These are phyloP conservation scores for Suricata suricatta DNA, from an alignment of 2,113 vertebrate genomes.

Conservation along the genomic window DNA sequence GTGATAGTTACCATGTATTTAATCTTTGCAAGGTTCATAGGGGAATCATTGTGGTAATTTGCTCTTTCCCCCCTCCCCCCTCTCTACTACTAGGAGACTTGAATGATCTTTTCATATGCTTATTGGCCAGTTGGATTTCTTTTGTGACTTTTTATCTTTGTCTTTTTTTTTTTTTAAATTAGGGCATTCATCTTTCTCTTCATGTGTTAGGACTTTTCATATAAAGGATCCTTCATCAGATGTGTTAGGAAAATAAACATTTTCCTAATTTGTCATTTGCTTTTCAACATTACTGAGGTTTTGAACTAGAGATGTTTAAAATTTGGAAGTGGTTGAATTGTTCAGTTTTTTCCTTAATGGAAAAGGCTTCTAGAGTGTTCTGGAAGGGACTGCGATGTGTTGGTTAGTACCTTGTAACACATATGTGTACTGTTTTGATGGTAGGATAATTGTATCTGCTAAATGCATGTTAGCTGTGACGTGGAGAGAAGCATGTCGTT, in stretches of 20 bases:
- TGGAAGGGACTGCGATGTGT: neutral
- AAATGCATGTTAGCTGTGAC: neutral
- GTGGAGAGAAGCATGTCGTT: fast-evolving
- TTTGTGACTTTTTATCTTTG: neutral
- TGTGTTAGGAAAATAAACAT: neutral
- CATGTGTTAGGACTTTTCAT: neutral
- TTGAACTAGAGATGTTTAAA: neutral
- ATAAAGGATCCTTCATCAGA: neutral
- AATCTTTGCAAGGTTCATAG: neutral
- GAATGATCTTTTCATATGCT: neutral
- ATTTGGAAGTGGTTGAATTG: neutral
- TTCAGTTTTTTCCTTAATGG: neutral
- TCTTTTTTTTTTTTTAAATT: neutral
- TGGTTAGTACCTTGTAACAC: no score
- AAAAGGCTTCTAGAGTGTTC: neutral
- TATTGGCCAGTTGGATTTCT: neutral
- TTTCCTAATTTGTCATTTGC: neutral
- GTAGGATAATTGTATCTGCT: fast-evolving
- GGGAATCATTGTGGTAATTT: neutral
- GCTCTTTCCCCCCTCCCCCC: fast-evolving
- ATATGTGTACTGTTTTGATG: neutral
- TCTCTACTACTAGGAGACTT: neutral
- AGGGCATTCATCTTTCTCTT: neutral
- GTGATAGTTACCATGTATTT: neutral
- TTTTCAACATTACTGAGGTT: neutral